Base-by-base conservation (phyloP, 2,888 invertebrate species). In the Eupithecia subfuscata region DNA sequence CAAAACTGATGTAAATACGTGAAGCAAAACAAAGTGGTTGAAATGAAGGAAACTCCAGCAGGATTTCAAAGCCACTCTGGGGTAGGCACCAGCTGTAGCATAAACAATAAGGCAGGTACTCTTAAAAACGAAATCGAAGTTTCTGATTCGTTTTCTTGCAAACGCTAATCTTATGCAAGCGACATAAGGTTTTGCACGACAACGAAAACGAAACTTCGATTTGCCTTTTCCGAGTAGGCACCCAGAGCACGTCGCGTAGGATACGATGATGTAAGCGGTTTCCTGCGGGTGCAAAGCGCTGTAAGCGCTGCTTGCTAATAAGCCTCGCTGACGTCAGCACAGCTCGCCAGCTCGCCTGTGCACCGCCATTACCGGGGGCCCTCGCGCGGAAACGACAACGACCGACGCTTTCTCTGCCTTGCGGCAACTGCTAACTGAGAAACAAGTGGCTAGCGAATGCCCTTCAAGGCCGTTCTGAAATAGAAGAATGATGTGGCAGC, bases 331-430 rank as follows among this genome's bases (percentile, higher is more conserved):
- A 94, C 94, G 93, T 94, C 94, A 94, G 82, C 83, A 86, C 85
- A 89, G 88, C 88, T 85, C 86, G 73, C 71, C 30, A 67, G 77
- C 45, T 43, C 85, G 86, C 89, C 86, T 68, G 52, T 56, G 70
- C 74, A 74, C 82, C 85, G 90, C 90, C 90, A 93, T 94, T 93
- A 94, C 87, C 82, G 88, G 86, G 85, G 84, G 92, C 93, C 92
- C 87, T 93, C 91, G 92, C 91, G 94, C 92, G 93, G 92, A 94
- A 93, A 94, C 91, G 93, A 93, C 93, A 93, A 93, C 91, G 93
- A 92, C 93, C 94, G 92, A 82, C 86, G 92, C 92, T 94, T 93
- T 95, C 93, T 91, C 91, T 90, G 88, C 83, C 86, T 82, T 83
- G 84, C 87, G 85, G 84, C 86, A 85, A 79, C 81, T 82, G 84